These are phyloP conservation scores for Lepidochitona cinerea DNA, from an alignment of 2,888 invertebrate species.

Conservation along the genomic window DNA sequence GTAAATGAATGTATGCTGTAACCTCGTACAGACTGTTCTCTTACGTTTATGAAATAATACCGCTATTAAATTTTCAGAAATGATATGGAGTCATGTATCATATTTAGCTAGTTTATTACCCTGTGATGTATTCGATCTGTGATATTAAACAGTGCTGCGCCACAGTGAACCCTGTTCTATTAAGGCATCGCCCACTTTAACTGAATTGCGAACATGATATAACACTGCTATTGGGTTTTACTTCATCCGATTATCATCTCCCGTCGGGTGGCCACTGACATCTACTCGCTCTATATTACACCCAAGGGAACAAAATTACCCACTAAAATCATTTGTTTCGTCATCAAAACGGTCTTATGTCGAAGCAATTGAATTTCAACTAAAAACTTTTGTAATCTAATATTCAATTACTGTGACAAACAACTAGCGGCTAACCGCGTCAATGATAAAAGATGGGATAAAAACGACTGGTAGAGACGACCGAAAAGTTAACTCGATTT, in stretches of 20 bases:
- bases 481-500: not conserved
- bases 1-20: not conserved
- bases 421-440: not conserved
- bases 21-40: not conserved
- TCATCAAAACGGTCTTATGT: slow-evolving; percentile 8
- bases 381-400: slow-evolving; percentile 8
- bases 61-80: not conserved
- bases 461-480: not conserved
- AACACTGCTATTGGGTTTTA: not conserved
- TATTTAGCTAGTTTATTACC: not conserved
- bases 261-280: not conserved
- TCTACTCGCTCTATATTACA: slow-evolving; percentile 2
- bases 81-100: not conserved
- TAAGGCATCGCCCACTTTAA: not conserved
- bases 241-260: not conserved
- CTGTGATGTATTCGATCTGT: not conserved
- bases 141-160: not conserved
- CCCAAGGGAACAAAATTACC: not conserved
- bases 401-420: slow-evolving; percentile 4
- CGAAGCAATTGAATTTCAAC: not conserved
- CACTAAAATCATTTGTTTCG: slow-evolving; percentile 7
- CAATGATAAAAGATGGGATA: not conserved
- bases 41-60: not conserved
- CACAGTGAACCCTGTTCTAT: not conserved
- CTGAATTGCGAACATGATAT: not conserved